Evolutionary conservation across 2,888 invertebrate species (phyloP), one percentile per base, ranked within the genome.

Genomic region (Caenorhabditis afra): DNA sequence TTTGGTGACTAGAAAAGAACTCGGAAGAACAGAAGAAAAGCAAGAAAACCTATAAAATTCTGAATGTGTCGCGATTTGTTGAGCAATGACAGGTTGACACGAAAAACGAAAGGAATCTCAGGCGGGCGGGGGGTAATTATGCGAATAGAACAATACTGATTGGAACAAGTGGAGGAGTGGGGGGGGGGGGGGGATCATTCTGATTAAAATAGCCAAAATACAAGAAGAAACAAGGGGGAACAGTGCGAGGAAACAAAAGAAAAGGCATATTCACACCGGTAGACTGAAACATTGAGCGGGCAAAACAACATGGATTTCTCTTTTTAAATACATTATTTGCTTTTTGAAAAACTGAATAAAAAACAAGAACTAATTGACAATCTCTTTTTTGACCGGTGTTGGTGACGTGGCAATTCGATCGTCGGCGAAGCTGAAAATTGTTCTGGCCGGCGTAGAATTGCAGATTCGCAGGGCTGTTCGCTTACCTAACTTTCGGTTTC

Each of bases 401-500:
- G 52, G 44, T 41, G 57, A 39, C 57, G 57, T n/a, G 20, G 39
- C 37, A 5, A 7, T 50, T 35, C 41, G 58, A 50, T 78, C 78
- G 45, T 78, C 78, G 61, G 78, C 78, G 20, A 78, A 78, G 50
- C 78, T 78, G 78, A 71, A 78, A 66, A 76, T 71, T 37, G 57
- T 66, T 59, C 55, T 64, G 29, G 8, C 11, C 61, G 35, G 29
- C 3, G 29, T 53, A 53, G 59, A 39, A 53, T 53, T 16, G 14
- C 52, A n/a, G n/a, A 29, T 29, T 29, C 29, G 29, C 29, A 47
- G 14, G 16, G 37, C 16, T 10, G 3, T 20, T 8, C 10, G 49
- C 81, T 78, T 55, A 86, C 85, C 81, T 84, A n/a, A 83, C 82
- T 83, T 86, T 86, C 11, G 88, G 88, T 68, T 88, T 88, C 4